Percentiles rank a stretch among this genome's conserved stretches.
These are phyloP conservation scores for Pomacea canaliculata DNA, from an alignment of 2,888 invertebrate genomes.

Conservation along the genomic window DNA sequence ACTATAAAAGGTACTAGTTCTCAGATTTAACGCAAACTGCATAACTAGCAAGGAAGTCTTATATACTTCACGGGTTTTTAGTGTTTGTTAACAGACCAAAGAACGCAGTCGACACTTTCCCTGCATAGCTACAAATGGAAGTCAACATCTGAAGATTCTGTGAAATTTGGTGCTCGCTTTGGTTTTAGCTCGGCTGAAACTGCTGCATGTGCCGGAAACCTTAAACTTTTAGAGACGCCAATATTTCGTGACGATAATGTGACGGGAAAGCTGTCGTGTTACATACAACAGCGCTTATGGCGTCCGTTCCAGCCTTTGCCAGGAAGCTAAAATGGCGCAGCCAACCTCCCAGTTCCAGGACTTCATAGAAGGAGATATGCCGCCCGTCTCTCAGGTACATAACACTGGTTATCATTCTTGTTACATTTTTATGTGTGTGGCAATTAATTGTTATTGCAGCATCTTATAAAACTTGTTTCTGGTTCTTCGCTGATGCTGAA, in stretches of 20 bases:
- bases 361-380: constrained; percentile 43
- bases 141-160: constrained; percentile 34
- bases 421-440: no score
- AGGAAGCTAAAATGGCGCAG: constrained; percentile 39
- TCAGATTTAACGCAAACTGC: no score
- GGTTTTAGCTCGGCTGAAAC: constrained; percentile 3
- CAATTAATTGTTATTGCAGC: no score
- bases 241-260: constrained; percentile 25
- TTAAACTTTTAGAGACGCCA: constrained; percentile 5
- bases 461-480: no score
- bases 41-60: no score
- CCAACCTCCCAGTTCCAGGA: constrained; percentile 40
- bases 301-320: constrained; percentile 30
- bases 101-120: neutral
- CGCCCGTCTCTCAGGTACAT: constrained; percentile 44
- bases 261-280: constrained; percentile 13
- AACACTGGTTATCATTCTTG: neutral
- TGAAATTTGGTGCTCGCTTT: constrained; percentile 16
- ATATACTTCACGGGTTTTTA: no score
- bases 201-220: constrained; percentile 7
- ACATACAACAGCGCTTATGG: constrained; percentile 25
- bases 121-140: constrained; percentile 26
- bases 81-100: no score
- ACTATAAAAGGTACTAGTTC: no score
- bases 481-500: no score